Percentiles rank a stretch among this genome's conserved stretches.
These are phyloP conservation scores for Dasypolia templi DNA, from an alignment of 2,888 invertebrate genomes.

Conservation along the genomic window DNA sequence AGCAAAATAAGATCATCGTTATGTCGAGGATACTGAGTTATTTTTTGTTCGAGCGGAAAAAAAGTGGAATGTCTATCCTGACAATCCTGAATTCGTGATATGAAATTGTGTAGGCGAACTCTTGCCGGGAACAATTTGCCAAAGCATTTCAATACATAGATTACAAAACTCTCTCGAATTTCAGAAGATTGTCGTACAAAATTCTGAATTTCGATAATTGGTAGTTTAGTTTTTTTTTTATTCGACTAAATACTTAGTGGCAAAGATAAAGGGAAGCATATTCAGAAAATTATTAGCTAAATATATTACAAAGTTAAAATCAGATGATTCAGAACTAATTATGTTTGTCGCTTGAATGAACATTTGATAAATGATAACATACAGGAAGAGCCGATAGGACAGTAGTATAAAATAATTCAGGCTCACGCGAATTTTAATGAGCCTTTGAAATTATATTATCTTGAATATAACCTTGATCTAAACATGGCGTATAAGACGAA, in stretches of 20 bases:
- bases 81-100: background rate
- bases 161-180: background rate
- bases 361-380: slow-evolving; percentile 67
- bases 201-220: background rate
- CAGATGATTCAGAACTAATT: slow-evolving; percentile 64
- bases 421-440: slow-evolving; percentile 57
- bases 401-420: slow-evolving; percentile 58
- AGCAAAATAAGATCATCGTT: background rate
- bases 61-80: background rate
- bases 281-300: slow-evolving; percentile 7
- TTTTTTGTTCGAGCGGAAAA: background rate
- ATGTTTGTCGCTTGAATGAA: slow-evolving; percentile 64
- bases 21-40: background rate
- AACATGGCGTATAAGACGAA: background rate
- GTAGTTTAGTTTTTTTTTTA: background rate
- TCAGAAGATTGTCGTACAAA: background rate
- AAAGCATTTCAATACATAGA: background rate
- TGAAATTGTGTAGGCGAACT: background rate
- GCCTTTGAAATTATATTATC: slow-evolving; percentile 5
- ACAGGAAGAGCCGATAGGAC: slow-evolving; percentile 75
- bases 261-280: background rate
- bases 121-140: background rate
- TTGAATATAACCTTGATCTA: background rate
- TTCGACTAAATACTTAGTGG: too few species aligned
- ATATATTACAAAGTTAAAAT: slow-evolving; percentile 48